Percentiles rank a stretch among this genome's conserved stretches.
phyloP scores from a whole-genome alignment of 2,113 vertebrate species.

The Acanthisitta chloris region DNA sequence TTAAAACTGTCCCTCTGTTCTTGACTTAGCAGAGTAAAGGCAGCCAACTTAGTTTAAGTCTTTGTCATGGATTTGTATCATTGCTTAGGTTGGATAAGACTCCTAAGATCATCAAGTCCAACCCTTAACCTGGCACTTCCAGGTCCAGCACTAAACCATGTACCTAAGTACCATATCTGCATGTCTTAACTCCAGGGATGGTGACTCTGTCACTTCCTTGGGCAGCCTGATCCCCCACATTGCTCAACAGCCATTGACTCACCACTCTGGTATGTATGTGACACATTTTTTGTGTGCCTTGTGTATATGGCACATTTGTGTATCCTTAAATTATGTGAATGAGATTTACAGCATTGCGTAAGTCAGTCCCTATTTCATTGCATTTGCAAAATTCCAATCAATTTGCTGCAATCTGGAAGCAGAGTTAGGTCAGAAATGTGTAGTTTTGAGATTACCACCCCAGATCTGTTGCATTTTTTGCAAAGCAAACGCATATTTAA shows the following conservation, averaged over 20 bases:
- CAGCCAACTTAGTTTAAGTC: neutral
- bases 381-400: neutral
- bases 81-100: neutral
- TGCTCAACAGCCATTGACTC: neutral
- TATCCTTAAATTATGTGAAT: neutral
- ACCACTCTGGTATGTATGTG: neutral
- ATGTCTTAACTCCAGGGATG: rapidly evolving
- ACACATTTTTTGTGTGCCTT: neutral
- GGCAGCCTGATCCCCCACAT: neutral
- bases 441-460: neutral
- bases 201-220: neutral
- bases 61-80: neutral
- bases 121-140: no score
- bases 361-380: neutral
- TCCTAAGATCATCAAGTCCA: neutral
- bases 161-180: rapidly evolving
- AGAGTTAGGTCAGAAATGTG: neutral
- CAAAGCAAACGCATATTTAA: neutral
- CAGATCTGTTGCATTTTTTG: neutral
- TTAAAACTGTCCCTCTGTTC: neutral
- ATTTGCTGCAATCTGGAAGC: neutral
- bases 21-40: neutral
- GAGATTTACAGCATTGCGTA: neutral
- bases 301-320: no score
- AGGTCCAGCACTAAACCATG: neutral